phyloP scores from a whole-genome alignment of 2,797 vertebrate species.

The Phoxinus dragarum region DNA sequence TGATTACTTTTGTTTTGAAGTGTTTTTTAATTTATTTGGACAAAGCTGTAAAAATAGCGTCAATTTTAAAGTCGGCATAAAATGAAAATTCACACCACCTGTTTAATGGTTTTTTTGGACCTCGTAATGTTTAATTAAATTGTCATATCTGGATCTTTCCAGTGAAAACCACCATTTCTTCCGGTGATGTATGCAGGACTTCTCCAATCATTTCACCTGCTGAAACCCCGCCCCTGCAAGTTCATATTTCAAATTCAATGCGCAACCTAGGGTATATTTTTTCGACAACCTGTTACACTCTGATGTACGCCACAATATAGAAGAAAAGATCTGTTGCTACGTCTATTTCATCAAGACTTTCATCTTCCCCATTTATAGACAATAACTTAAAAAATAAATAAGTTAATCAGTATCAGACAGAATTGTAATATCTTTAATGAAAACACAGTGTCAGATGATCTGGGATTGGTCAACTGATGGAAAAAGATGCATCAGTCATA shows the following conservation, averaged over 20 bases:
- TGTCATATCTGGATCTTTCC: neutral
- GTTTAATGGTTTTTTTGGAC: neutral
- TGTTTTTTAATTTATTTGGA: neutral
- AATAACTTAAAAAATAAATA: neutral
- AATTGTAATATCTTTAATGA: neutral
- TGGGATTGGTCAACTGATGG: neutral
- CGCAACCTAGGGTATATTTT: neutral
- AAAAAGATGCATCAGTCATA: neutral
- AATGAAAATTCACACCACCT: neutral
- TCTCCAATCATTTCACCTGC: neutral
- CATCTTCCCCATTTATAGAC: too few relatives aligned
- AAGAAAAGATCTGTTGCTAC: neutral
- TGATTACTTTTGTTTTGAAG: neutral
- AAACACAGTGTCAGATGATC: too few relatives aligned
- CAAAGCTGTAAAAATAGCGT: neutral
- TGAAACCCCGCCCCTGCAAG: neutral
- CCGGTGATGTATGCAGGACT: neutral
- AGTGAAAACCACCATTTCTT: neutral
- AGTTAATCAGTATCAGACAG: neutral
- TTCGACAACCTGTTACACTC: neutral
- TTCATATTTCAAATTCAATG: neutral
- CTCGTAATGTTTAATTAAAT: neutral
- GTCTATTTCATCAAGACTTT: neutral
- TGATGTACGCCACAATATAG: neutral
- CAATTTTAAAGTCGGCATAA: neutral